These are phyloP conservation scores for Drosophila ustulata DNA, from an alignment of 2,888 invertebrate genomes.

Conservation along the genomic window DNA sequence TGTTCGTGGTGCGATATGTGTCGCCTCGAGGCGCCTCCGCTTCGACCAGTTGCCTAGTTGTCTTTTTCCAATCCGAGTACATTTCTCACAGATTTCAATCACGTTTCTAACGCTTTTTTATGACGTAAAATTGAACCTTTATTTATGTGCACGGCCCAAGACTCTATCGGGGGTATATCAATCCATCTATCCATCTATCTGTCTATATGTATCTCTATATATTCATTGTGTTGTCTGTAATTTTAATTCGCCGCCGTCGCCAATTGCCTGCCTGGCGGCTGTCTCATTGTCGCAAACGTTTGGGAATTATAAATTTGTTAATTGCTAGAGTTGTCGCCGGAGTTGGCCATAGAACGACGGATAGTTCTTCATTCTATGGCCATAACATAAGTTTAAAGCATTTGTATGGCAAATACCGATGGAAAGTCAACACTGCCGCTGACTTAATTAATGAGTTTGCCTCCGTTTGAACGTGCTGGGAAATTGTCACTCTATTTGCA, in stretches of 20 bases:
- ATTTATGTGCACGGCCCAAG: conserved; percentile 46
- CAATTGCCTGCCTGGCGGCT: conserved; percentile 44
- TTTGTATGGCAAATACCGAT: conserved; percentile 43
- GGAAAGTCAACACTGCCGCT: conserved; percentile 39
- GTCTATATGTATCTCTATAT: conserved; percentile 17
- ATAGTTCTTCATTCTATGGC: conserved; percentile 34
- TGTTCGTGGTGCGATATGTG: conserved; percentile 74
- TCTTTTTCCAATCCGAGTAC: conserved; percentile 5
- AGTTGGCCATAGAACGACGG: not conserved
- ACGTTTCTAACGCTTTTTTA: conserved; percentile 80
- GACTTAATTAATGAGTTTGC: conserved; percentile 78
- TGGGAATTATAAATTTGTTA: conserved; percentile 67
- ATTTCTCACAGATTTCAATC: conserved; percentile 72
- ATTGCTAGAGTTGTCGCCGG: conserved; percentile 58
- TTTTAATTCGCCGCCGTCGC: conserved; percentile 74
- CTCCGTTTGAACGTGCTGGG: conserved; percentile 76
- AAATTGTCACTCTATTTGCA: conserved; percentile 72
- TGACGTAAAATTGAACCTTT: conserved; percentile 80
- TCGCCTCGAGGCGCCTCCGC: conserved; percentile 68
- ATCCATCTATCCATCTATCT: conserved; percentile 25
- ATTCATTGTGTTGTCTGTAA: conserved; percentile 61
- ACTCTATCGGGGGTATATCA: conserved; percentile 41
- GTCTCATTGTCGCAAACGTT: conserved; percentile 38
- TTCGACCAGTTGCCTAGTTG: conserved; percentile 6
- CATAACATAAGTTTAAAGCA: conserved; percentile 49